phyloP scores from a whole-genome alignment of 2,113 vertebrate genomes.

The Pituophis catenifer region DNA sequence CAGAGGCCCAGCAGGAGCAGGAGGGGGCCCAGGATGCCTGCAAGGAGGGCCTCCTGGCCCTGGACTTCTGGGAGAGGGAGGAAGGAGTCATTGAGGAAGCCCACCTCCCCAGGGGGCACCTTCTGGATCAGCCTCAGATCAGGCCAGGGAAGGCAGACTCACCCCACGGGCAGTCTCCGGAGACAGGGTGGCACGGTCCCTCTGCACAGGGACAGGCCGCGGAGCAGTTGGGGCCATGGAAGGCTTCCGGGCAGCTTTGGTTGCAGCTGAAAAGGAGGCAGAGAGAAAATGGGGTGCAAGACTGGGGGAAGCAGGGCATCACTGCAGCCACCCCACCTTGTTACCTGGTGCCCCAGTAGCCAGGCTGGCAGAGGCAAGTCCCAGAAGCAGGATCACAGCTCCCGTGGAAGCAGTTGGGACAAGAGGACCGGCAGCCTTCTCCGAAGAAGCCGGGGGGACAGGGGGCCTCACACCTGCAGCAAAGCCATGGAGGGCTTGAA shows the following conservation, averaged over 20 bases:
- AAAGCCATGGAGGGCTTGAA: not conserved
- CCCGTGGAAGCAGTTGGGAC: constrained; percentile 77
- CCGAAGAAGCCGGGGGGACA: constrained; percentile 81
- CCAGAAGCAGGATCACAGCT: constrained; percentile 85
- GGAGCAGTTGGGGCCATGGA: constrained; percentile 87
- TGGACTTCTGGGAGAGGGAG: constrained; percentile 54
- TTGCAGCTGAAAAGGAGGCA: constrained; percentile 81
- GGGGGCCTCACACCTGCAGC: constrained; percentile 79
- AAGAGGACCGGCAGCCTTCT: constrained; percentile 75
- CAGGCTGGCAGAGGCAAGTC: constrained; percentile 81
- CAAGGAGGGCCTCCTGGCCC: constrained; percentile 65
- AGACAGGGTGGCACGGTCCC: constrained; percentile 72
- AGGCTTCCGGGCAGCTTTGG: constrained; percentile 76
- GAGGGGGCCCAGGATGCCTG: constrained; percentile 75
- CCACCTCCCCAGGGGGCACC: accelerated
- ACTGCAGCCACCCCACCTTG: not conserved
- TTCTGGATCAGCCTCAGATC: accelerated
- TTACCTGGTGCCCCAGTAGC: constrained; percentile 87
- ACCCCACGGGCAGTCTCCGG: constrained; percentile 74
- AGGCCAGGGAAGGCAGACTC: constrained; percentile 61
- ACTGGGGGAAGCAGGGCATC: not conserved
- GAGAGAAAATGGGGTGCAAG: accelerated
- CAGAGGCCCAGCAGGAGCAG: constrained; percentile 74
- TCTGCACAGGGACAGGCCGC: constrained; percentile 75
- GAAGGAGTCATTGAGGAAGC: not conserved